These are phyloP conservation scores for Carpatolechia fugitivella DNA, from an alignment of 2,888 invertebrate genomes.

Conservation along the genomic window DNA sequence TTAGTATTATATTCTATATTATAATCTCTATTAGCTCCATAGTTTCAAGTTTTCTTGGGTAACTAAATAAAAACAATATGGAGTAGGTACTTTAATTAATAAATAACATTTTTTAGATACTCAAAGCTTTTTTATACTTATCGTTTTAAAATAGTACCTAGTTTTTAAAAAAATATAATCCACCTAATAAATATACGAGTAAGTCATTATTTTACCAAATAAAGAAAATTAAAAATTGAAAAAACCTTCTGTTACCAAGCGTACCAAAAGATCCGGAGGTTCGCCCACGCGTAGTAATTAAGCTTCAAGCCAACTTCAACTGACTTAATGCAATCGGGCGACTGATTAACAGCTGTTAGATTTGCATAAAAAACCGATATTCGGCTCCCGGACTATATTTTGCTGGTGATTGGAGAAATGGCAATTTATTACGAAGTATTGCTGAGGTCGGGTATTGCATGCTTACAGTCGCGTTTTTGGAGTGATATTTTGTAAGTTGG, in stretches of 20 bases:
- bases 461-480: not conserved
- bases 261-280: slow-evolving; percentile 35
- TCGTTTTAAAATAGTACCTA: too few species aligned
- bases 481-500: not conserved
- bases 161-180: too few species aligned
- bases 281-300: slow-evolving; percentile 71
- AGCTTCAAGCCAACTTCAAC: slow-evolving; percentile 49
- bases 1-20: too few species aligned
- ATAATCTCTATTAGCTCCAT: too few species aligned
- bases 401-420: slow-evolving; percentile 23
- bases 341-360: slow-evolving; percentile 69
- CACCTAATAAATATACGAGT: too few species aligned
- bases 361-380: slow-evolving; percentile 70
- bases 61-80: too few species aligned
- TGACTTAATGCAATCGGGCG: slow-evolving; percentile 58
- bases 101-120: too few species aligned
- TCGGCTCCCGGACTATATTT: slow-evolving; percentile 34
- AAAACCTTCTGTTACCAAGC: not conserved
- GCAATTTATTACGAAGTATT: slow-evolving; percentile 18
- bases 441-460: not conserved
- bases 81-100: too few species aligned
- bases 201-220: too few species aligned
- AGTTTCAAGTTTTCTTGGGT: too few species aligned
- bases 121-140: too few species aligned
- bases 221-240: not conserved